phyloP scores from a whole-genome alignment of 2,113 vertebrate genomes.

The Osmerus eperlanus region DNA sequence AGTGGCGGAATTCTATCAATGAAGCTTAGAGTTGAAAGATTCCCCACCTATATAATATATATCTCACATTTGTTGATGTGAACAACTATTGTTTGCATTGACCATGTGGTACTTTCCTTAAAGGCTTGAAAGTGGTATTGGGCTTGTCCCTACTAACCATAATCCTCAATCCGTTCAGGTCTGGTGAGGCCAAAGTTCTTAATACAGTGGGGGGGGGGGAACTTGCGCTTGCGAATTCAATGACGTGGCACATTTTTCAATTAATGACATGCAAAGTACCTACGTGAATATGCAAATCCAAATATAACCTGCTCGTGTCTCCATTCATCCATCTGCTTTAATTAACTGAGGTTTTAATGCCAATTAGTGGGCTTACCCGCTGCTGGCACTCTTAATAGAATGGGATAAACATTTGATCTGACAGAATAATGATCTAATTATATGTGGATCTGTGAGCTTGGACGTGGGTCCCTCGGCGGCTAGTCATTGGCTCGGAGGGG shows the following conservation, averaged over 20 bases:
- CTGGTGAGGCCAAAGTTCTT: no score
- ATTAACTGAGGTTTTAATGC: slow-evolving; percentile 32
- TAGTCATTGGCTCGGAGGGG: neutral
- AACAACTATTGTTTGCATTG: no score
- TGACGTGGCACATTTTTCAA: slow-evolving; percentile 5
- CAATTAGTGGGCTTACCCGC: slow-evolving; percentile 24
- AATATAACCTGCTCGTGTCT: slow-evolving; percentile 3
- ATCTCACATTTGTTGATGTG: no score
- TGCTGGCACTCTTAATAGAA: slow-evolving; percentile 13
- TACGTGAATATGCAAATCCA: slow-evolving; percentile 22
- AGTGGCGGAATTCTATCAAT: no score
- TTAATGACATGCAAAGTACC: slow-evolving; percentile 3
- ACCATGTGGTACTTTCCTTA: no score
- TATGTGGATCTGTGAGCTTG: slow-evolving; percentile 2
- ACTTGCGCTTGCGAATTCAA: neutral
- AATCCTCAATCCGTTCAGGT: no score
- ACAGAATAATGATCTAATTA: slow-evolving; percentile 24
- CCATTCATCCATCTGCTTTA: slow-evolving; percentile 22
- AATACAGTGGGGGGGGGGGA: no score
- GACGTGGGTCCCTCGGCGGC: neutral
- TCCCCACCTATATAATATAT: no score
- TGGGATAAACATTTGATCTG: slow-evolving; percentile 16
- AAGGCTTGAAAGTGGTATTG: no score
- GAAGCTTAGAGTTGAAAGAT: no score
- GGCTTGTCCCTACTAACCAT: no score